These are phyloP conservation scores for Tanypteryx hageni DNA, from an alignment of 2,888 invertebrate species.

Conservation along the genomic window DNA sequence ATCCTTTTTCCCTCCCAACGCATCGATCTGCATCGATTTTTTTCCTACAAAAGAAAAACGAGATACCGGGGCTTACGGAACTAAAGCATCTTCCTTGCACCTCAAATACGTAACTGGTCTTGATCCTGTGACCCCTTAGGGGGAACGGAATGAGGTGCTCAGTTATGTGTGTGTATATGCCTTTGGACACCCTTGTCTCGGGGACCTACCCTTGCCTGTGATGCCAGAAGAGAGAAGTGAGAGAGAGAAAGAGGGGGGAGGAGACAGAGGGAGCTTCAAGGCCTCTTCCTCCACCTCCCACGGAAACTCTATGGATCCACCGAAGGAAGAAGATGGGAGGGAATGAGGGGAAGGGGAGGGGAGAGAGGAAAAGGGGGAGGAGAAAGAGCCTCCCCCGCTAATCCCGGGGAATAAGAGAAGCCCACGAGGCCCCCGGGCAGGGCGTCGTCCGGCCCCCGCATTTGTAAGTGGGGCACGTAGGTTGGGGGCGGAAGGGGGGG, in stretches of 20 bases:
- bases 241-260: not conserved
- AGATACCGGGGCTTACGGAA: not conserved
- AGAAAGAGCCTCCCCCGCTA: constrained; percentile 54
- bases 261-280: constrained; percentile 2
- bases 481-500: constrained; percentile 27
- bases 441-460: constrained; percentile 63
- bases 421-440: constrained; percentile 64
- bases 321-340: constrained; percentile 47
- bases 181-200: not conserved
- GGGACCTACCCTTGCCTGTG: not conserved
- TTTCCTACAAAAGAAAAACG: not conserved
- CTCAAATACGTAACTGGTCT: not conserved
- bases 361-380: not conserved
- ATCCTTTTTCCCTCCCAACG: not conserved
- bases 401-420: constrained; percentile 64
- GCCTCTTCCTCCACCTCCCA: constrained; percentile 9
- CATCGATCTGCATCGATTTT: constrained; percentile 11
- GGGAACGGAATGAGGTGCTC: not conserved
- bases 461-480: constrained; percentile 64
- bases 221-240: not conserved
- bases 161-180: not conserved
- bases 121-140: not conserved
- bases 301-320: constrained; percentile 55
- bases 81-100: not conserved
- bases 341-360: not conserved